Evolutionary conservation across 2,888 invertebrate species (phyloP).

Genomic region (Aquatica leii): DNA sequence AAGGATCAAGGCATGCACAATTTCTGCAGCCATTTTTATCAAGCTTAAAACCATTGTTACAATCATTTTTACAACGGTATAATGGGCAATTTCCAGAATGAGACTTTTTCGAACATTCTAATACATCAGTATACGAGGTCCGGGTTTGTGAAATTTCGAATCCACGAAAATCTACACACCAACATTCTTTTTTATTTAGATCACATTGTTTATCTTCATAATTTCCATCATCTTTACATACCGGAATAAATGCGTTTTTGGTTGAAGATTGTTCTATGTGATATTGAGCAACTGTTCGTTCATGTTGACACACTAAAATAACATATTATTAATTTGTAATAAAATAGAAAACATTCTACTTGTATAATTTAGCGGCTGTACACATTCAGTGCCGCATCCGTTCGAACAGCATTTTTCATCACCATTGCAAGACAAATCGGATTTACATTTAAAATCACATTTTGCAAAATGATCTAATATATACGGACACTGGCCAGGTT

Average conservation of each 20-base stretch:
- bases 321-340: conserved; percentile 1
- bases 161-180: conserved; percentile 82
- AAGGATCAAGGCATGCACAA: conserved; percentile 80
- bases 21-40: conserved; percentile 74
- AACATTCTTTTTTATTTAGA: conserved; percentile 73
- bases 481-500: conserved; percentile 84
- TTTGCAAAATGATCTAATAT: conserved; percentile 73
- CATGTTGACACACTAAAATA: conserved; percentile 71
- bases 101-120: conserved; percentile 59
- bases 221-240: conserved; percentile 74
- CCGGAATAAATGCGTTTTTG: conserved; percentile 76
- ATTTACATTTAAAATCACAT: conserved; percentile 79
- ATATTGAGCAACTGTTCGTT: conserved; percentile 64
- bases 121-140: conserved; percentile 52
- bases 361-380: conserved; percentile 75
- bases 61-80: conserved; percentile 64
- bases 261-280: conserved; percentile 76
- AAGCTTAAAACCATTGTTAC: conserved; percentile 71
- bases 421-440: conserved; percentile 79
- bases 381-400: conserved; percentile 86
- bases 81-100: conserved; percentile 61
- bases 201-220: conserved; percentile 79
- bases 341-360: conserved; percentile 49
- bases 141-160: conserved; percentile 78
- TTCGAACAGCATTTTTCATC: conserved; percentile 83